Evolutionary conservation across 2,888 invertebrate genomes (phyloP).

Genomic region (Trisateles emortualis): DNA sequence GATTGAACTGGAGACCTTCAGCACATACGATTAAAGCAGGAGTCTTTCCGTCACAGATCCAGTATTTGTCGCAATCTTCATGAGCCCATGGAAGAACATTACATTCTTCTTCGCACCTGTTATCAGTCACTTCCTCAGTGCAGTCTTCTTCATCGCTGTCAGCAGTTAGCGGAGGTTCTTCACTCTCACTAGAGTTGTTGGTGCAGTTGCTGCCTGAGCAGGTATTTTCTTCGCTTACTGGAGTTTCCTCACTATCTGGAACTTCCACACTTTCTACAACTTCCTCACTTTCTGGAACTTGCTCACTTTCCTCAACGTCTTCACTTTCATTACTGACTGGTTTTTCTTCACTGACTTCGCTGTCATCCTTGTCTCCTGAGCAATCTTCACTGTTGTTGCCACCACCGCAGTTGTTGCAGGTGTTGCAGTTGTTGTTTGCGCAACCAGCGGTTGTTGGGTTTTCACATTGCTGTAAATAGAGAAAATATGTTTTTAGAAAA

Average conservation of each 20-base stretch:
- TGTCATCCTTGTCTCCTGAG: background rate
- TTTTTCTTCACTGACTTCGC: background rate
- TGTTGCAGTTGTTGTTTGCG: background rate
- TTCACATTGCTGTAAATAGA: background rate
- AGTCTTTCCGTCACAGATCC: constrained; percentile 61
- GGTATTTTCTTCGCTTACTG: background rate
- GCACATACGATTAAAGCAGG: constrained; percentile 60
- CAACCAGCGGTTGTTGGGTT: background rate
- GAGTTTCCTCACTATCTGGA: no score
- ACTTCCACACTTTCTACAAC: no score
- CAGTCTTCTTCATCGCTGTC: background rate
- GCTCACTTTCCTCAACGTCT: no score
- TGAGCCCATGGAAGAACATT: constrained; percentile 72
- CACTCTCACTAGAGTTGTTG: background rate
- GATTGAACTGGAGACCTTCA: constrained; percentile 75
- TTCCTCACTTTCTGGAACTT: no score
- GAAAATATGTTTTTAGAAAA: background rate
- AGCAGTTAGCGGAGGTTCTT: background rate
- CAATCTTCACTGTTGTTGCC: background rate
- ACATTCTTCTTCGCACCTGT: constrained; percentile 58
- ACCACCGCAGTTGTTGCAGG: background rate
- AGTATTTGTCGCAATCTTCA: constrained; percentile 74
- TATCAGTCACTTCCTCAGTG: background rate
- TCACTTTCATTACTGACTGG: background rate
- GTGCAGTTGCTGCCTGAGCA: background rate